Evolutionary conservation across 1,140 invertebrate genomes (phyloP).

Genomic region (Cydia splendana): DNA sequence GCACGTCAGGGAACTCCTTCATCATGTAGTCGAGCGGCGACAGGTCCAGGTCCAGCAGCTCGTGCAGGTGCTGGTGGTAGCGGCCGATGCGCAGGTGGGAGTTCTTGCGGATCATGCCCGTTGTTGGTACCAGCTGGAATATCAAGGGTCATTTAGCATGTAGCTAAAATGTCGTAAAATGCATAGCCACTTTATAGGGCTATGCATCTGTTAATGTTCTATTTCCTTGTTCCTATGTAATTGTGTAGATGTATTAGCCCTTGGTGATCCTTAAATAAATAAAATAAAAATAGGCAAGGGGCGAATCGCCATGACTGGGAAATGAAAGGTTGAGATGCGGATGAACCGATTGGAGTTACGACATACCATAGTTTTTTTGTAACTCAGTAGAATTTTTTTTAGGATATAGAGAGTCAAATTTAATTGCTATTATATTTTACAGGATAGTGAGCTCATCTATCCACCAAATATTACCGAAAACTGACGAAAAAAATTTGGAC

Average conservation of each 20-base stretch:
- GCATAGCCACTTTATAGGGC: too few species aligned
- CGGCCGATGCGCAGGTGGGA: constrained; percentile 98
- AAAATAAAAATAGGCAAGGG: too few species aligned
- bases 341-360: too few species aligned
- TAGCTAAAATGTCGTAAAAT: neutral
- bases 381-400: too few species aligned
- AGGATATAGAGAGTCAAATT: too few species aligned
- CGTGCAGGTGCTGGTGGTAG: constrained; percentile 99
- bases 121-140: constrained; percentile 91
- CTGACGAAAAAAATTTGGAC: neutral
- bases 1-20: constrained; percentile 97
- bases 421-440: too few species aligned
- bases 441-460: too few species aligned
- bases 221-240: too few species aligned
- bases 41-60: constrained; percentile 95
- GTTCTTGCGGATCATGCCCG: constrained; percentile 98
- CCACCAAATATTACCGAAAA: neutral
- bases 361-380: too few species aligned
- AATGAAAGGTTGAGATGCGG: neutral
- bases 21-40: constrained; percentile 99
- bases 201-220: too few species aligned
- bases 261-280: too few species aligned
- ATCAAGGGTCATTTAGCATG: constrained; percentile 1
- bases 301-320: neutral
- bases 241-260: too few species aligned